These are phyloP conservation scores for Eupithecia tripunctaria DNA, from an alignment of 2,888 invertebrate genomes.

Conservation along the genomic window DNA sequence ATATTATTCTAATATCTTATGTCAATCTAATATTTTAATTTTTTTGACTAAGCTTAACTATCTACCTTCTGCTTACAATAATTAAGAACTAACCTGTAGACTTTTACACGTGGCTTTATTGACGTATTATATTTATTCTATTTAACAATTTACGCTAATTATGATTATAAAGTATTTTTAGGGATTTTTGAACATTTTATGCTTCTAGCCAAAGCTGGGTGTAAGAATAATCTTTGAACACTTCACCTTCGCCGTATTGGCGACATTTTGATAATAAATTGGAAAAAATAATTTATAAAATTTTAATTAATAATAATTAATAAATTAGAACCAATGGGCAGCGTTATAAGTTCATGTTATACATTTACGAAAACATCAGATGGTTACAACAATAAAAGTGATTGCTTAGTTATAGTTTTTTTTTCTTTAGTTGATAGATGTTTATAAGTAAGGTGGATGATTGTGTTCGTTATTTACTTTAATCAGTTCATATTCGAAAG, in stretches of 20 bases:
- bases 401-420: too few relatives aligned
- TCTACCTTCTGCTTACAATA: too few relatives aligned
- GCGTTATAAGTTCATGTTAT: not conserved
- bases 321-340: not conserved
- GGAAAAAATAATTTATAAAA: too few relatives aligned
- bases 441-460: slow-evolving; percentile 8
- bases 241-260: not conserved
- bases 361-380: not conserved
- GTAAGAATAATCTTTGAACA: too few relatives aligned
- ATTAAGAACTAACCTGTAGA: too few relatives aligned
- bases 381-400: not conserved
- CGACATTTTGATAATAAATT: not conserved
- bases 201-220: not conserved
- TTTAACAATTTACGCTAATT: too few relatives aligned
- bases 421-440: not conserved
- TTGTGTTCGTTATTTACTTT: slow-evolving; percentile 25
- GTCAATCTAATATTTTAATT: too few relatives aligned
- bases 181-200: not conserved
- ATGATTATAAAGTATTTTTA: not conserved
- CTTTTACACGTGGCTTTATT: too few relatives aligned
- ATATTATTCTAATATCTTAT: too few relatives aligned
- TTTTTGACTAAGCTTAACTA: too few relatives aligned
- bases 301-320: not conserved
- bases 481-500: slow-evolving; percentile 7
- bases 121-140: too few relatives aligned